These are phyloP conservation scores for Felis catus DNA, from an alignment of 2,113 vertebrate genomes.

Conservation along the genomic window F.catus_Fca126_mat1.0 CM031417.1:36050501-36051000, in stretches of 20 bases:
- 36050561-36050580: constrained; percentile 94
- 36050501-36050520: neutral
- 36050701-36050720: constrained; percentile 96
- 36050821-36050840: neutral
- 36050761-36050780: neutral
- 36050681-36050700: constrained; percentile 95
- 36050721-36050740: constrained; percentile 83
- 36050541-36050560: constrained; percentile 96
- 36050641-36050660: constrained; percentile 91
- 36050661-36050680: constrained; percentile 91
- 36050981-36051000: neutral
- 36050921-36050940: neutral
- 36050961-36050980: constrained; percentile 15
- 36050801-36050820: neutral
- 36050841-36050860: neutral
- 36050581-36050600: constrained; percentile 92
- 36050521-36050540: neutral
- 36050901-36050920: neutral
- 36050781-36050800: neutral
- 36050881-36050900: neutral
- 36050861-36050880: neutral
- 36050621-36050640: constrained; percentile 90
- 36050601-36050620: constrained; percentile 92
- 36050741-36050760: neutral
- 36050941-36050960: neutral